Evolutionary conservation across 2,888 invertebrate species (phyloP).

Genomic region (Elysia crispata): DNA sequence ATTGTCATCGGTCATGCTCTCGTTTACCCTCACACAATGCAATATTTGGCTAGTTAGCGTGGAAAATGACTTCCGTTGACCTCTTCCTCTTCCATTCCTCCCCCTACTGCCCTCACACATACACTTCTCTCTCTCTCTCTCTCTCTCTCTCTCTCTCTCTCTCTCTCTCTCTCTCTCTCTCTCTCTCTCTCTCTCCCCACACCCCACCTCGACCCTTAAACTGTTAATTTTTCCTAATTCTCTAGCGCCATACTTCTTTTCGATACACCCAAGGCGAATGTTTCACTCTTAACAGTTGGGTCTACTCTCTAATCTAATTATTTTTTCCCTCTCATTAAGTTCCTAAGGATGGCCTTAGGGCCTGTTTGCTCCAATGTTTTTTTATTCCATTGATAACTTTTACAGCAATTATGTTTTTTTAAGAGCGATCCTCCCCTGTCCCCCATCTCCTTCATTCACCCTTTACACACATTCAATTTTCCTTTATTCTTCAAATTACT

Average conservation of each 20-base stretch:
- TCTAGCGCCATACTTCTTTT: neutral
- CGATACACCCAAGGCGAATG: no score
- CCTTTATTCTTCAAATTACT: no score
- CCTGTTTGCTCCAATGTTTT: neutral
- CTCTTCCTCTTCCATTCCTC: constrained; percentile 18
- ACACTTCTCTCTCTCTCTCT: neutral
- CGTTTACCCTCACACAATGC: no score
- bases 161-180: neutral
- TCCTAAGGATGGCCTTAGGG: neutral
- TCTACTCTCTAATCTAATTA: no score
- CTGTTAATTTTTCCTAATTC: neutral
- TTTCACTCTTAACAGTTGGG: no score
- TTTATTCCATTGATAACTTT: neutral
- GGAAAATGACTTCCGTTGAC: neutral
- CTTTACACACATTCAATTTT: no score
- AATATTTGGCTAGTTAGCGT: no score
- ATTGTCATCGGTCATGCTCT: no score
- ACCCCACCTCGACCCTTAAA: neutral
- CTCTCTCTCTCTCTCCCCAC: neutral
- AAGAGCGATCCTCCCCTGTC: no score
- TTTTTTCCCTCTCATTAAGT: no score
- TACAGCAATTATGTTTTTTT: no score
- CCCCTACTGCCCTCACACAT: constrained; percentile 5
- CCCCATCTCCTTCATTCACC: no score
- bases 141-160: constrained; percentile 24